Evolutionary conservation across 2,113 vertebrate species (phyloP).

Genomic region (Fulmarus glacialis): DNA sequence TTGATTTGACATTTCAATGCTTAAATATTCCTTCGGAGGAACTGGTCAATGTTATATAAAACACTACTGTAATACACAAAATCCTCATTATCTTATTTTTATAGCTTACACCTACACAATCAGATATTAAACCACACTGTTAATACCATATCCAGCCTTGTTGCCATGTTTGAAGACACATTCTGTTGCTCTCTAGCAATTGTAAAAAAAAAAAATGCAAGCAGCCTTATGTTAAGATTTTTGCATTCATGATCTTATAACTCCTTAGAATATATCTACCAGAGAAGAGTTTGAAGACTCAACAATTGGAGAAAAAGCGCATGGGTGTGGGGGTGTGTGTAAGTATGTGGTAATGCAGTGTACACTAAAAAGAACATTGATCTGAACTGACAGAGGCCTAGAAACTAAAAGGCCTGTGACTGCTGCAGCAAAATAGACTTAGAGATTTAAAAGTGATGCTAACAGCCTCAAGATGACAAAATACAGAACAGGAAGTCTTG

Average conservation of each 20-base stretch:
- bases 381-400: neutral
- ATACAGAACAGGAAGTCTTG: constrained; percentile 73
- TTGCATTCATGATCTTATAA: neutral
- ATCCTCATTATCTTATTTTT: neutral
- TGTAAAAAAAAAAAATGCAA: neutral
- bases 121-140: neutral
- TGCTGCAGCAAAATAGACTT: constrained; percentile 34
- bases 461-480: constrained; percentile 68
- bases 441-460: constrained; percentile 53
- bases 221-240: neutral
- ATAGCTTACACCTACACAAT: neutral
- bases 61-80: neutral
- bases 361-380: neutral
- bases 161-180: neutral
- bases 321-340: accelerated
- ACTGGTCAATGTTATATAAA: neutral
- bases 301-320: neutral
- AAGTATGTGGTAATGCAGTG: neutral
- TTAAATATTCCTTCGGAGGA: neutral
- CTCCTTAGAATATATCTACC: neutral
- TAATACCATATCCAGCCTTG: neutral
- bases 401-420: neutral
- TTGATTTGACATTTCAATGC: neutral
- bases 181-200: neutral
- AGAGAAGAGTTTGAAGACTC: neutral